Base-by-base conservation (phyloP, 2,113 vertebrate genomes). In the Scolopax mira region DNA sequence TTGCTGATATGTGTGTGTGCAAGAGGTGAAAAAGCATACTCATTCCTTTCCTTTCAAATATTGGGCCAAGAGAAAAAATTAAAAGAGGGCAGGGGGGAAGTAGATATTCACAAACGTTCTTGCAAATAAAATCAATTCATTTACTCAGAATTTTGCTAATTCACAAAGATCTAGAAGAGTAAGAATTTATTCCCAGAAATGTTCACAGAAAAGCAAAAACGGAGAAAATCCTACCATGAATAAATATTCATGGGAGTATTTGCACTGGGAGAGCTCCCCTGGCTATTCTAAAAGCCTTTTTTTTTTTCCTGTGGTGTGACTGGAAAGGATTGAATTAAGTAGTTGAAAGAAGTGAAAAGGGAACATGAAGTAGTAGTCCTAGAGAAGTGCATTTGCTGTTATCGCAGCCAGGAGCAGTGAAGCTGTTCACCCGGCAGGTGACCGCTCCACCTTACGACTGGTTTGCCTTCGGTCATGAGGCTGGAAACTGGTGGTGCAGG, bases 201-300 rank as follows among this genome's bases (percentile, higher is more conserved):
- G 60, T 67, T 94, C 75, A 65, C 75, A 88, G 75, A 88, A 95
- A 93, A 94, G 57, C n/a, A 74, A 79, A 75, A 88, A 44, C 65
- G 82, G 87, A 90, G 88, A n/a, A 94, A 93, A 96, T 96, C 83
- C 88, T 90, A 92, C 65, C 65, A 89, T 81, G 86, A 95, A 96
- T 96, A 96, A 95, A 96, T 94, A 94, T 95, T 94, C 95, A 94
- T 90, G 72, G 83, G 6, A 87, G 44, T 89, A 84, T 93, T 95
- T 93, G 66, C 77, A 89, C 83, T 82, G 73, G 44, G 70, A 90
- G 65, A 92, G 35, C 52, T 97, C 85, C 81, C 79, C 41, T 86
- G 93, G 86, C 80, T 95, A 65, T 84, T 90, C 62, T 93, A 88
- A 95, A 89, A 90, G 30, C 15, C 19, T 62, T 74, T 42, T 41